Evolutionary conservation across 2,797 vertebrate species (phyloP), one percentile per base, ranked within the genome.

Genomic region (Gallinago nigripennis): DNA sequence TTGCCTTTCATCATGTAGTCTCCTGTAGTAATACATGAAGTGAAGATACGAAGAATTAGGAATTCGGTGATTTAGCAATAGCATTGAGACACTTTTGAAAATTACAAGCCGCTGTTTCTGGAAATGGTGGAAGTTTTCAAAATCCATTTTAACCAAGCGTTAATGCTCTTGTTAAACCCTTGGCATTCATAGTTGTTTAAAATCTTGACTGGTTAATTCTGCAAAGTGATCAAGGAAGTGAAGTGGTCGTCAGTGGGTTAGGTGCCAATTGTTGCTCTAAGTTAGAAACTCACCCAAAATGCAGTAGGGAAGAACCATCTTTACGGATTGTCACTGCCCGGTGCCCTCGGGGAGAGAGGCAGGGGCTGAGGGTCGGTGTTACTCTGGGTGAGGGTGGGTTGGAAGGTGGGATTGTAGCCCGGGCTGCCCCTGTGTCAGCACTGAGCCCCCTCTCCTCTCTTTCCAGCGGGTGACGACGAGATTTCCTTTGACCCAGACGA

Each of bases 401-500:
- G 65, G 0, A 8, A 19, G 71, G 35, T 31, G 73, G 17, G 78
- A 4, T 0, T 3, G 31, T 7, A 8, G 20, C 1, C 8, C 2
- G 19, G 31, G 2, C 28, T 3, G 7, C 51, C 30, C 7, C 39
- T 14, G 8, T 4, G 64, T 0, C 1, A 9, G 14, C 7, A 48
- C 84, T 88, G 73, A 96, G 21, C 63, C 72, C 72, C 76, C 39
- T 33, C 60, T 6, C 2, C 69, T 56, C 45, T 96, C 93, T 72
- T 78, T 92, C 20, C 97, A 99, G 99, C 99, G 17, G 99, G 99
- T 0, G 99, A 99, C 0, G 99, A 99, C 2, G 99, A 99, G 97
- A 99, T 99, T 82, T 99, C 99, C 86, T 99, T 99, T 2, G 99
- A 99, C 97, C 99, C 99, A 0, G 99, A 99, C 3, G 99, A 99